These are phyloP conservation scores for Potorous gilbertii DNA, from an alignment of 2,797 vertebrate species.

Conservation along the genomic window DNA sequence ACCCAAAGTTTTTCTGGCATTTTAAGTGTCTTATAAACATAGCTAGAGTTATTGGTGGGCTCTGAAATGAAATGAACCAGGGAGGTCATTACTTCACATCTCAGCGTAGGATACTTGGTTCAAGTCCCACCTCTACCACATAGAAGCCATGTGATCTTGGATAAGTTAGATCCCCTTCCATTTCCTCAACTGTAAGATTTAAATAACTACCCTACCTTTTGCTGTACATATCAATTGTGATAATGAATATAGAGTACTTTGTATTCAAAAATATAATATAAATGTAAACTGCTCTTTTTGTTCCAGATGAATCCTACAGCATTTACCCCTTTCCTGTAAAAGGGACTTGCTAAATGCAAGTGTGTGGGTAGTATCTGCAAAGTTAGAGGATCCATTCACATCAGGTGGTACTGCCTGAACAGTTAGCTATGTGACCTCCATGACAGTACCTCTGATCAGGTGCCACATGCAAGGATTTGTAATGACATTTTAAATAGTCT, in stretches of 20 bases:
- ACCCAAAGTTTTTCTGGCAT: neutral
- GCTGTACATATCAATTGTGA: neutral
- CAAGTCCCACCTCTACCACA: neutral
- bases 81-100: neutral
- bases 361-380: neutral
- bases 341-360: neutral
- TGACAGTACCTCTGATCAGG: neutral
- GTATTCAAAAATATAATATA: neutral
- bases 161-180: neutral
- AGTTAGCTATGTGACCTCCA: neutral
- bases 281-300: neutral
- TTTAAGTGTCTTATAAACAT: neutral
- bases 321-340: neutral
- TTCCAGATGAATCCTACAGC: neutral
- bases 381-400: neutral
- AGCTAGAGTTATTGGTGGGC: neutral
- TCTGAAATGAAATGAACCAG: neutral
- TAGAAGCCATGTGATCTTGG: neutral
- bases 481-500: neutral
- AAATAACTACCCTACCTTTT: neutral
- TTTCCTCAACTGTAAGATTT: neutral
- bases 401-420: neutral
- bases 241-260: neutral
- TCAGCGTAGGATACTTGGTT: neutral
- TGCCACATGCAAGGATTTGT: neutral